Conservation (phyloP, 2,888 invertebrate genomes). For the Drosophila antonietae region DNA sequence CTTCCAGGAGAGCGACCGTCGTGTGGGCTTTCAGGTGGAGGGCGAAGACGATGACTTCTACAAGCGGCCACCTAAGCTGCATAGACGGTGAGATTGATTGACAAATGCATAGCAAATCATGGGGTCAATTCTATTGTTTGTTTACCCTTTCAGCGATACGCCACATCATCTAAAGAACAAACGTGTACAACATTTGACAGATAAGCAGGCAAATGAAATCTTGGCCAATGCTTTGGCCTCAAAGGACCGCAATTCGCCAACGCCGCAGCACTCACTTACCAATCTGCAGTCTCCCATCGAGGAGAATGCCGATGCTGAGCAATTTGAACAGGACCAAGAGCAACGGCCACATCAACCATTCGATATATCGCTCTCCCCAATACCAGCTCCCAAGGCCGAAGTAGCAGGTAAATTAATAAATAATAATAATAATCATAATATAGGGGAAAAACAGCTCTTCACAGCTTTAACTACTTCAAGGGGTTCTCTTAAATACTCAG, state of each 20-base stretch:
- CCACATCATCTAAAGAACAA: conserved; percentile 99
- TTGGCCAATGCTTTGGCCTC: conserved; percentile 83
- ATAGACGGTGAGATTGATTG: conserved; percentile 81
- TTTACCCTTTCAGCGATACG: conserved; percentile 90
- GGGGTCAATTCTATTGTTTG: background rate
- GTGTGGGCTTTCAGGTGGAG: conserved; percentile 88
- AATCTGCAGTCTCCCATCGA: conserved; percentile 83
- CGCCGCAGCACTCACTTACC: conserved; percentile 66
- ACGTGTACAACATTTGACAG: conserved; percentile 90
- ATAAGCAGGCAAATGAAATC: conserved; percentile 90
- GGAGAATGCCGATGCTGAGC: conserved; percentile 77
- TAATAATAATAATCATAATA: background rate
- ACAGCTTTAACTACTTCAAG: conserved; percentile 30
- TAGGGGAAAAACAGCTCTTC: conserved; percentile 19
- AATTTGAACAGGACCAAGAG: conserved; percentile 64
- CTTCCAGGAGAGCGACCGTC: conserved; percentile 85
- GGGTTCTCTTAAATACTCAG: conserved; percentile 34
- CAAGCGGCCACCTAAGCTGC: conserved; percentile 84
- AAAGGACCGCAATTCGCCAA: conserved; percentile 76
- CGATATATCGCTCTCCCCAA: conserved; percentile 80
- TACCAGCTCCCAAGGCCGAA: conserved; percentile 62
- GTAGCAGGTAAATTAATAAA: conserved; percentile 54
- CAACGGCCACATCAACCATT: conserved; percentile 69
- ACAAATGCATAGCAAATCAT: background rate
- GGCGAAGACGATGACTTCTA: conserved; percentile 84